Percentiles rank a stretch among this genome's conserved stretches.
Conservation (phyloP, 2,113 vertebrate species). For the Eptesicus fuscus region DNA sequence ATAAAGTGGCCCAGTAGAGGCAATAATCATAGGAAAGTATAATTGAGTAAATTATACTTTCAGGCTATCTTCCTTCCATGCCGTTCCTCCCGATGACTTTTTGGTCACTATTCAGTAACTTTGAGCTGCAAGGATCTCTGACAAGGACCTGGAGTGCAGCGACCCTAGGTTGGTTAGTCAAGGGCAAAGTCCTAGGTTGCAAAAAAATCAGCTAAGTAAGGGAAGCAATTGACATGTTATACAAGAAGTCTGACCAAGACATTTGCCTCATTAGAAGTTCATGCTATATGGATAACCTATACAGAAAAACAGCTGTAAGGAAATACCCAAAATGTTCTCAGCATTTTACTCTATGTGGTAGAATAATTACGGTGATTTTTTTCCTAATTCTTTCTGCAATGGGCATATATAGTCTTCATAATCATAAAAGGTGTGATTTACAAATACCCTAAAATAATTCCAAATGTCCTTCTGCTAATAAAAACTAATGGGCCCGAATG, state of each 20-base stretch:
- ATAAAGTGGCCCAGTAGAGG: not conserved
- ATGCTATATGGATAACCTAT: not conserved
- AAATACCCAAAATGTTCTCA: not conserved
- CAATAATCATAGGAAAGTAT: not conserved
- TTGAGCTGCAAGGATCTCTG: not conserved
- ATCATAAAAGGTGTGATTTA: not conserved
- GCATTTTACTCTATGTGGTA: not conserved
- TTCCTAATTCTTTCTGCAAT: not conserved
- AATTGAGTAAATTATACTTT: not conserved
- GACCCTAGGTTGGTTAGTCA: not conserved
- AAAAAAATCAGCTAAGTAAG: not conserved
- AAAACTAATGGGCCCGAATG: not conserved
- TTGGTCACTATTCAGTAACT: not conserved
- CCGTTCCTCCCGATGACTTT: not conserved
- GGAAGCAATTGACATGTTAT: not conserved
- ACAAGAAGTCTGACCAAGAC: not conserved
- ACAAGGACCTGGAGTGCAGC: not conserved
- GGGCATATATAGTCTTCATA: not conserved
- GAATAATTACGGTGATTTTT: not conserved
- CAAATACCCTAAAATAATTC: conserved; percentile 2
- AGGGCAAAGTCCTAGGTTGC: not conserved
- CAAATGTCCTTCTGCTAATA: not conserved
- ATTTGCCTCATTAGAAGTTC: not conserved
- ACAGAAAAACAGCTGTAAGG: not conserved
- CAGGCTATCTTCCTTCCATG: not conserved